phyloP scores from a whole-genome alignment of 2,888 invertebrate genomes.

The Eupithecia abbreviata region DNA sequence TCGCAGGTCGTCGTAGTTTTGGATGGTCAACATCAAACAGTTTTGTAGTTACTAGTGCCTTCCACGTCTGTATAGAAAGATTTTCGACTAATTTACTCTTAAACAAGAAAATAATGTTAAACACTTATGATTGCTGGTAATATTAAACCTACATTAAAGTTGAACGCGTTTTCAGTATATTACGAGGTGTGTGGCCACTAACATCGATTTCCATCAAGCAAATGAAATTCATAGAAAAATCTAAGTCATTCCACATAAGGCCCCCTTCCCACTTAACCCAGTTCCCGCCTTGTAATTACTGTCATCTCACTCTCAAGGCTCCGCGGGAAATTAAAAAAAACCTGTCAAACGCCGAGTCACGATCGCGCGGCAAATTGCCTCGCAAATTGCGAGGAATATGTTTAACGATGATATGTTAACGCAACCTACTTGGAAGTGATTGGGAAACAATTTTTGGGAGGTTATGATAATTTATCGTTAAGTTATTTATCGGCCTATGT shows the following conservation, averaged over 20 bases:
- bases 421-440: slow-evolving; percentile 41
- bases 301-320: slow-evolving; percentile 47
- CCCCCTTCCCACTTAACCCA: slow-evolving; percentile 45
- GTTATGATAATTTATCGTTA: slow-evolving; percentile 6
- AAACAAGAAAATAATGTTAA: not conserved
- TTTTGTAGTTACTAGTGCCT: too few species aligned
- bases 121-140: not conserved
- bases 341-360: slow-evolving; percentile 54
- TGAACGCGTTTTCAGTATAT: not conserved
- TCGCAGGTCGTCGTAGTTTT: too few species aligned
- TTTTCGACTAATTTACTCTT: too few species aligned
- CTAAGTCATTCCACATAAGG: slow-evolving; percentile 28
- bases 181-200: not conserved
- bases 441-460: slow-evolving; percentile 23
- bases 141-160: not conserved
- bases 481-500: too few species aligned
- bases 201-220: not conserved
- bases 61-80: too few species aligned
- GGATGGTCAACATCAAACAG: too few species aligned
- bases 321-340: slow-evolving; percentile 53
- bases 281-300: slow-evolving; percentile 51
- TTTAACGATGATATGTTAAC: slow-evolving; percentile 14
- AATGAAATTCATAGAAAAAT: slow-evolving; percentile 6
- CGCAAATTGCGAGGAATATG: slow-evolving; percentile 47
- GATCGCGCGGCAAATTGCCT: slow-evolving; percentile 53